Percentiles rank a stretch among this genome's conserved stretches.
phyloP scores from a whole-genome alignment of 2,888 invertebrate species.

The Hyalella azteca region DNA sequence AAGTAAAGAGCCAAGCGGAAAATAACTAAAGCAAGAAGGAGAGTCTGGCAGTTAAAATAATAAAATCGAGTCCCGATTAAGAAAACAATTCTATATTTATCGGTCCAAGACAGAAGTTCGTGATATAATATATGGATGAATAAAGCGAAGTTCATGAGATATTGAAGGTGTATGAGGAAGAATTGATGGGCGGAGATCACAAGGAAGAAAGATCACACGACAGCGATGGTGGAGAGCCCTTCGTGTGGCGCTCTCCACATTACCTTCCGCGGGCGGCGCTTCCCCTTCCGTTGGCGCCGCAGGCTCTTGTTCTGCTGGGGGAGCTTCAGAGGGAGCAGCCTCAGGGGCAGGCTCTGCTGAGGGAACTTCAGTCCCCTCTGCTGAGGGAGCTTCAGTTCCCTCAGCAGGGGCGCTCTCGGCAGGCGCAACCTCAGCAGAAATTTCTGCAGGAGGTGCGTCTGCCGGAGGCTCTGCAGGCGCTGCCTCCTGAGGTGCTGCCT shows the following conservation, averaged over 20 bases:
- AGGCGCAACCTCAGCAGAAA: constrained; percentile 44
- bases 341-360: constrained; percentile 49
- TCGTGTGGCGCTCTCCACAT: constrained; percentile 34
- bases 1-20: too few species aligned
- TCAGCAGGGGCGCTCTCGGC: constrained; percentile 45
- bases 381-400: constrained; percentile 43
- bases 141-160: neutral
- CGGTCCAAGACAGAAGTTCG: too few species aligned
- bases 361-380: constrained; percentile 46
- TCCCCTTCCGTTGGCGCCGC: constrained; percentile 45
- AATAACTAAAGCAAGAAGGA: too few species aligned
- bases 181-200: neutral
- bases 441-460: constrained; percentile 37
- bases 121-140: too few species aligned
- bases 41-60: too few species aligned
- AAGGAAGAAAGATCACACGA: constrained; percentile 14
- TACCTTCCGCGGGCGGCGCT: constrained; percentile 55
- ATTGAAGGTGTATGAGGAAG: neutral
- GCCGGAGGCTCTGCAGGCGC: constrained; percentile 45
- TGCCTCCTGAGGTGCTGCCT: constrained; percentile 41
- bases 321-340: constrained; percentile 40
- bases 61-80: too few species aligned
- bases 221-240: neutral
- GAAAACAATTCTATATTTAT: too few species aligned
- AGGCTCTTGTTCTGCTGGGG: constrained; percentile 46